Evolutionary conservation across 2,113 vertebrate genomes (phyloP), one percentile per base, ranked within the genome.

Genomic region (Channa argus): DNA sequence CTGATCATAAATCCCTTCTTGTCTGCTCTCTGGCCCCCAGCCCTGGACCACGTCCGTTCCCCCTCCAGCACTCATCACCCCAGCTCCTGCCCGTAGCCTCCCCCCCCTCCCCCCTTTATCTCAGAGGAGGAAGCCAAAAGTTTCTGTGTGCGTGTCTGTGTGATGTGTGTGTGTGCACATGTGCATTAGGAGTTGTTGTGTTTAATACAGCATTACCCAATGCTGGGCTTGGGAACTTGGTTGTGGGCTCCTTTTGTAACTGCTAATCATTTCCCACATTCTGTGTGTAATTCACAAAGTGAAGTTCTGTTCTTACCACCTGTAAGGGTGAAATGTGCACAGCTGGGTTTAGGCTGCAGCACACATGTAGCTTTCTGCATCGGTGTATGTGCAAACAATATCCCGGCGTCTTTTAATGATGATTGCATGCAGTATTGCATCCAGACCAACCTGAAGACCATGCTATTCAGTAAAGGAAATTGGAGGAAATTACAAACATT

Each of bases 1-100:
- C 90, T 93, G 91, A 90, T 91, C 83, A 83, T 93, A 93, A 94
- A 93, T 91, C 90, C 89, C 91, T 84, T 80, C 75, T 83, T 50
- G 80, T 86, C 88, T 83, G 78, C 80, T 82, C 80, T 65, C 82
- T 88, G 79, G 74, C 80, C 83, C 38, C 64, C 41, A 55, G 82
- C 80, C 87, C 85, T 88, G 82, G 70, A 83, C 86, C 86, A 79
- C 75, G 80, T 87, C 80, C 79, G 73, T 73, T 83, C 83, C 62
- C 24, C 74, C 81, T 83, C 41, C 74, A 60, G 74, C 71, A 77
- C 74, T 82, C 41, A 0, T 77, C 67, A 13, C 54, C 79, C 64
- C 43, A 11, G 39, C 71, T 66, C 79, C 74, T 41, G n/a, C 78
- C 69, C 64, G 65, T 65, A 71, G 65, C 43, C 13, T 34, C 38